phyloP scores from a whole-genome alignment of 2,888 invertebrate species.

The Catocala fraxini region DNA sequence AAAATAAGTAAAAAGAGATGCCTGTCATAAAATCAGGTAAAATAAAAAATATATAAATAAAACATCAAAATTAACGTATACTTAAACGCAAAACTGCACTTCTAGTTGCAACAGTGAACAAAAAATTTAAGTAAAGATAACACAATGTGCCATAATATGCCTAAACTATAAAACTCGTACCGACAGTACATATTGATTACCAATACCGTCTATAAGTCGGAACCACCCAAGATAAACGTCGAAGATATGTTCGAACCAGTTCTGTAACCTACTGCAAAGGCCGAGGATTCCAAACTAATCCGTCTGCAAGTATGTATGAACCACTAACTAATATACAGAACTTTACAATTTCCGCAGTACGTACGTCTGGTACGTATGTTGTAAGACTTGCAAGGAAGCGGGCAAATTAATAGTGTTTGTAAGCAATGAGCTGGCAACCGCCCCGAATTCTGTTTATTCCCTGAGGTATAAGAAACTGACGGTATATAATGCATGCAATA shows the following conservation, averaged over 20 bases:
- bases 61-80: too few species aligned
- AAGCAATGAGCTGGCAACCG: slow-evolving; percentile 19
- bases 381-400: slow-evolving; percentile 22
- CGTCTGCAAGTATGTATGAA: slow-evolving; percentile 20
- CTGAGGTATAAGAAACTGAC: slow-evolving; percentile 11
- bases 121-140: too few species aligned
- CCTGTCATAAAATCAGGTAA: too few species aligned
- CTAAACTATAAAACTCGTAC: too few species aligned
- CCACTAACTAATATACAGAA: slow-evolving; percentile 15
- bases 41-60: too few species aligned
- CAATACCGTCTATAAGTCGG: too few species aligned
- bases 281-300: slow-evolving; percentile 13
- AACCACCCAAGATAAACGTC: neutral
- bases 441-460: slow-evolving; percentile 17
- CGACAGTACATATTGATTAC: too few species aligned
- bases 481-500: neutral
- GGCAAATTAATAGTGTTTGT: slow-evolving; percentile 22
- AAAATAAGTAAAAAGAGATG: too few species aligned
- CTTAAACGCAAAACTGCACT: too few species aligned
- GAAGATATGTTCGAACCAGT: neutral
- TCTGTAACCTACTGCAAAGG: slow-evolving; percentile 6
- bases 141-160: too few species aligned
- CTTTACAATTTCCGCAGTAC: slow-evolving; percentile 24
- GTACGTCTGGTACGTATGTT: slow-evolving; percentile 5
- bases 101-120: too few species aligned